A percentile compares a stretch with the other conserved stretches of the same genome.
phyloP scores from a whole-genome alignment of 2,888 invertebrate species.

The Blastobasis adustella region DNA sequence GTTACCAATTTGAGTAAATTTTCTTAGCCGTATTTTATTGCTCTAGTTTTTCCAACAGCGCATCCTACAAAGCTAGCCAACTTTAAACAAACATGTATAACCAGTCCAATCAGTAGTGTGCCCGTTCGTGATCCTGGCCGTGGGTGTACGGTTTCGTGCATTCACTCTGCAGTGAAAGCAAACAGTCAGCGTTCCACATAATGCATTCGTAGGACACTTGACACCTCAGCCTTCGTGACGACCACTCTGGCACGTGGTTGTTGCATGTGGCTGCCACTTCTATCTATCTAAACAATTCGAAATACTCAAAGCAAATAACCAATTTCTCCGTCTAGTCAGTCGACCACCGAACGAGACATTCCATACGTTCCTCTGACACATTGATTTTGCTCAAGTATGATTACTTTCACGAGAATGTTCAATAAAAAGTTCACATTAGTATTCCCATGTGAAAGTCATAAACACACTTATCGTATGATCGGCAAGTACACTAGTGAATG shows the following conservation, averaged over 20 bases:
- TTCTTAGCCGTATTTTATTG: no score
- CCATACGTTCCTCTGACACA: no score
- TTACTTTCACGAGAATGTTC: no score
- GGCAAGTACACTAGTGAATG: conserved; percentile 39
- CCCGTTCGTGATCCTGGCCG: conserved; percentile 20
- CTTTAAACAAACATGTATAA: conserved; percentile 12
- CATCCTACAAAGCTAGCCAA: no score
- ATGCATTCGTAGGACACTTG: conserved; percentile 60
- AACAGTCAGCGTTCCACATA: conserved; percentile 59
- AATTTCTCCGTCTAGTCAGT: no score
- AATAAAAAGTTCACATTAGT: neutral
- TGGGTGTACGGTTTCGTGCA: conserved; percentile 59
- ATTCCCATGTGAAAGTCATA: conserved; percentile 19
- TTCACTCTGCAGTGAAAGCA: conserved; percentile 63
- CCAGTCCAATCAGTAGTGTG: conserved; percentile 20
- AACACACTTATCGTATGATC: conserved; percentile 23
- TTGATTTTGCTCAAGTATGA: no score
- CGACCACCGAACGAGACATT: no score
- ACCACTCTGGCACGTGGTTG: neutral
- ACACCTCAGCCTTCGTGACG: conserved; percentile 51
- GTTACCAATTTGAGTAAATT: no score
- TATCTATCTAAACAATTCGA: no score
- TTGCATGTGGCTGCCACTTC: no score
- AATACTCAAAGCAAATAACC: no score
- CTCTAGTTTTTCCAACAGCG: no score